Percentiles rank a stretch among this genome's conserved stretches.
phyloP scores from a whole-genome alignment of 2,888 invertebrate species.

The Plebejus argus region DNA sequence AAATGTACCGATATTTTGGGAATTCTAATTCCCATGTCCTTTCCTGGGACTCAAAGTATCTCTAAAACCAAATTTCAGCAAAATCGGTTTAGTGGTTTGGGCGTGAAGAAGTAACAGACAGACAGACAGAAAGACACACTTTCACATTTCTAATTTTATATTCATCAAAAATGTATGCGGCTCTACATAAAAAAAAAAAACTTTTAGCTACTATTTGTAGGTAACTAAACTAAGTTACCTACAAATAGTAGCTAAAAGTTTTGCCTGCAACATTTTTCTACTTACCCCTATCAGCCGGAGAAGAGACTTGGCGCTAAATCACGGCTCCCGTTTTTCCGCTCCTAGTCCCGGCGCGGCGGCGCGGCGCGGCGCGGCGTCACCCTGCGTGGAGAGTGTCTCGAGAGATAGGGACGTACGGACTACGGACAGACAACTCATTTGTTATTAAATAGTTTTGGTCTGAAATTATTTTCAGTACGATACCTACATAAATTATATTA shows the following conservation, averaged over 20 bases:
- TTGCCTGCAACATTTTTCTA: not conserved
- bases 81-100: too few relatives aligned
- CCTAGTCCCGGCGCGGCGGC: slow-evolving; percentile 51
- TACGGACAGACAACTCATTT: slow-evolving; percentile 50
- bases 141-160: too few relatives aligned
- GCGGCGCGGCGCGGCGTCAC: not conserved
- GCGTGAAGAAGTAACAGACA: too few relatives aligned
- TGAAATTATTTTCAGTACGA: not conserved
- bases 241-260: not conserved
- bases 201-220: too few relatives aligned
- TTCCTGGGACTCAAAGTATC: too few relatives aligned
- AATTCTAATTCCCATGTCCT: not conserved
- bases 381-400: slow-evolving; percentile 62
- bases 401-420: slow-evolving; percentile 67
- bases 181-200: too few relatives aligned
- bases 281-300: slow-evolving; percentile 35
- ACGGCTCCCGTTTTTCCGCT: slow-evolving; percentile 70
- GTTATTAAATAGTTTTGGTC: not conserved
- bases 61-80: too few relatives aligned
- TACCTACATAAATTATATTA: too few relatives aligned
- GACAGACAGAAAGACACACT: too few relatives aligned
- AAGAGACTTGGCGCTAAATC: slow-evolving; percentile 67
- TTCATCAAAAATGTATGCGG: too few relatives aligned
- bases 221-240: too few relatives aligned
- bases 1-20: not conserved